A percentile compares a stretch with the other conserved stretches of the same genome.
These are phyloP conservation scores for Typhlomys cinereus DNA, from an alignment of 2,113 vertebrate species.

Conservation along the genomic window DNA sequence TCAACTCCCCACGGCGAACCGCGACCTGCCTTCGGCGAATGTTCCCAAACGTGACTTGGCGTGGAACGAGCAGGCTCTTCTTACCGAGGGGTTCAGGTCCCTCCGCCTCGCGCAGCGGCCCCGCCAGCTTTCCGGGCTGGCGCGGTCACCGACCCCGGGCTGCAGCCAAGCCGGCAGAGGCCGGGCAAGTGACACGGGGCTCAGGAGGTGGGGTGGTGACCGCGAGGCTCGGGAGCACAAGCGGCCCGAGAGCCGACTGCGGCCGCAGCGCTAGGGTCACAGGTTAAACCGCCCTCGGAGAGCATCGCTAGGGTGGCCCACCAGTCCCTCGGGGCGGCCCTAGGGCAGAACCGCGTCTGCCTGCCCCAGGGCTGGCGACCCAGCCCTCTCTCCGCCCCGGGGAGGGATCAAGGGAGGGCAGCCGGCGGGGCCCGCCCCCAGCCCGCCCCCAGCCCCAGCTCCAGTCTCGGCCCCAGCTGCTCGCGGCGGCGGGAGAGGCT, in stretches of 20 bases:
- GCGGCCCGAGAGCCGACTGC: neutral
- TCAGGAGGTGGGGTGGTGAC: neutral
- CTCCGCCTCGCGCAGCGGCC: neutral
- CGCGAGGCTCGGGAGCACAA: neutral
- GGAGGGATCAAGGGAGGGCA: constrained; percentile 57
- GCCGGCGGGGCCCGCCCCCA: constrained; percentile 62
- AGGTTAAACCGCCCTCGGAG: neutral
- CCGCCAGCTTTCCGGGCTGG: constrained; percentile 57
- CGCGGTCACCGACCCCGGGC: constrained; percentile 21
- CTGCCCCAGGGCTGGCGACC: neutral
- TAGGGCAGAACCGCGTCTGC: neutral
- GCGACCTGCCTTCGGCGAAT: neutral
- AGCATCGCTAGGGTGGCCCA: neutral
- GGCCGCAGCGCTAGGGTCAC: neutral
- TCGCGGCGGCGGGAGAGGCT: neutral
- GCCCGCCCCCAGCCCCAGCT: constrained; percentile 53
- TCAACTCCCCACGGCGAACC: neutral
- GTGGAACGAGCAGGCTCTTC: neutral
- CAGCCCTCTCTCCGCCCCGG: constrained; percentile 15
- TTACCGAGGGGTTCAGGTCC: constrained; percentile 61
- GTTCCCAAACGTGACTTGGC: constrained; percentile 64
- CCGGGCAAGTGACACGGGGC: constrained; percentile 43
- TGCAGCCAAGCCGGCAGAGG: neutral
- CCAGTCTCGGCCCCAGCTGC: neutral
- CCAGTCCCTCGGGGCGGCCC: neutral